These are phyloP conservation scores for Halisarca cf. caerulea DNA, from an alignment of 37 sponge, comb jelly and placozoan genomes.

Conservation along the genomic window DNA sequence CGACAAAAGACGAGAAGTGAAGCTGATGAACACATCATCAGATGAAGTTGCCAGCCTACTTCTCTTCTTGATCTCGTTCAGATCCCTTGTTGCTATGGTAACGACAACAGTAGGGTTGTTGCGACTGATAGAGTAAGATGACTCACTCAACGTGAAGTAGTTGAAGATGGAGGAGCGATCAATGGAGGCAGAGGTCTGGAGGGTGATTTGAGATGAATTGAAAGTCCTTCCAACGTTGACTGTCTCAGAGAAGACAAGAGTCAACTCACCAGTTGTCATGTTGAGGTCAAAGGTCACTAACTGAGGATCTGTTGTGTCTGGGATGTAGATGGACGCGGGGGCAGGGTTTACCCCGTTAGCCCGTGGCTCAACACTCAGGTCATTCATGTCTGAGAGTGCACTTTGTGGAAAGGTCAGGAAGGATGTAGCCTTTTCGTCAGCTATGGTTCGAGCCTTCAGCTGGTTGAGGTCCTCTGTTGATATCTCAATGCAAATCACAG, in stretches of 20 bases:
- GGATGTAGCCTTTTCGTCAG: conserved; percentile 39
- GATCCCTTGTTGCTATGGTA: conserved; percentile 46
- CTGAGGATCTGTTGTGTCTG: conserved; percentile 73
- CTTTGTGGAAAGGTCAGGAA: conserved; percentile 74
- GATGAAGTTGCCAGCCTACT: conserved; percentile 39
- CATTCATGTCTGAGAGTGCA: conserved; percentile 70
- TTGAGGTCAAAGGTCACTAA: conserved; percentile 52
- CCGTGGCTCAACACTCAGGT: conserved; percentile 39
- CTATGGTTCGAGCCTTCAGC: conserved; percentile 79
- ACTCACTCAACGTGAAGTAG: conserved; percentile 46
- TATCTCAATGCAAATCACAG: conserved; percentile 45
- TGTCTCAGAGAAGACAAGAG: conserved; percentile 74
- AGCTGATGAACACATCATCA: conserved; percentile 51
- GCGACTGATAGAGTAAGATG: conserved; percentile 24
- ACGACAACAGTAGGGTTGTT: conserved; percentile 63
- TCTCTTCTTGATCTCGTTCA: conserved; percentile 82
- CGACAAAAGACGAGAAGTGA: conserved; percentile 31
- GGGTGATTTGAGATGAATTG: conserved; percentile 28
- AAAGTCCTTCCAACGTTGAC: conserved; percentile 62
- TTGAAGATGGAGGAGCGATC: conserved; percentile 26
- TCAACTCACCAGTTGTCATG: conserved; percentile 49
- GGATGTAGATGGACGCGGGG: conserved; percentile 46
- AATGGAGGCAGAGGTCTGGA: conserved; percentile 47
- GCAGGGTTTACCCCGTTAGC: conserved; percentile 68
- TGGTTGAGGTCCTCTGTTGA: conserved; percentile 68